A percentile compares a stretch with the other conserved stretches of the same genome.
phyloP scores from a whole-genome alignment of 2,113 vertebrate genomes.

The Caracal caracal region DNA sequence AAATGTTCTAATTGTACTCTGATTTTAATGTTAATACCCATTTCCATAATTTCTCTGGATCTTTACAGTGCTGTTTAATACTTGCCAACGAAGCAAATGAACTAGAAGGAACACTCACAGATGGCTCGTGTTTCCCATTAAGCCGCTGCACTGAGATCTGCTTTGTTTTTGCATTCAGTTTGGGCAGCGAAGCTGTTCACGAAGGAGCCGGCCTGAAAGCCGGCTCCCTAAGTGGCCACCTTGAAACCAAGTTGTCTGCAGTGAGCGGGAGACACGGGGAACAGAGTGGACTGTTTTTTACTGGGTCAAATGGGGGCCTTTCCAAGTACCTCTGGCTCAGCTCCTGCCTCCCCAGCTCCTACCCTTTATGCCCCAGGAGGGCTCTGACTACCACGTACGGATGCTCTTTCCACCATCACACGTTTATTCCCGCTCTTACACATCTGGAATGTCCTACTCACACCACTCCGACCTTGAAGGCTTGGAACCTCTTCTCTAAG shows the following conservation, averaged over 20 bases:
- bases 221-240: background rate
- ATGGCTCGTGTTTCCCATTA: slow-evolving; percentile 83
- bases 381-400: accelerated
- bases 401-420: background rate
- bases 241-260: background rate
- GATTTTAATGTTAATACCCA: slow-evolving; percentile 87
- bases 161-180: slow-evolving; percentile 73
- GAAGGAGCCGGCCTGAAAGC: background rate
- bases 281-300: accelerated
- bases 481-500: background rate
- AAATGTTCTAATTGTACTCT: slow-evolving; percentile 87
- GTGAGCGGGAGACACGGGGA: background rate
- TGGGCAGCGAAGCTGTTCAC: background rate
- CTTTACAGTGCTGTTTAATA: slow-evolving; percentile 84
- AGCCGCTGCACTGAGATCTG: slow-evolving; percentile 66
- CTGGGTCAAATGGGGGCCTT: background rate
- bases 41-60: slow-evolving; percentile 87
- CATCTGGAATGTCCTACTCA: background rate
- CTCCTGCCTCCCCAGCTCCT: accelerated
- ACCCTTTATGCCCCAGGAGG: accelerated
- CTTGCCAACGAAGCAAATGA: slow-evolving; percentile 87
- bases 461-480: background rate
- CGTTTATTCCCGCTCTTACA: background rate
- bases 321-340: background rate
- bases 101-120: slow-evolving; percentile 86